These are phyloP conservation scores for Hypolimnas misippus DNA, from an alignment of 2,888 invertebrate genomes.

Conservation along the genomic window DNA sequence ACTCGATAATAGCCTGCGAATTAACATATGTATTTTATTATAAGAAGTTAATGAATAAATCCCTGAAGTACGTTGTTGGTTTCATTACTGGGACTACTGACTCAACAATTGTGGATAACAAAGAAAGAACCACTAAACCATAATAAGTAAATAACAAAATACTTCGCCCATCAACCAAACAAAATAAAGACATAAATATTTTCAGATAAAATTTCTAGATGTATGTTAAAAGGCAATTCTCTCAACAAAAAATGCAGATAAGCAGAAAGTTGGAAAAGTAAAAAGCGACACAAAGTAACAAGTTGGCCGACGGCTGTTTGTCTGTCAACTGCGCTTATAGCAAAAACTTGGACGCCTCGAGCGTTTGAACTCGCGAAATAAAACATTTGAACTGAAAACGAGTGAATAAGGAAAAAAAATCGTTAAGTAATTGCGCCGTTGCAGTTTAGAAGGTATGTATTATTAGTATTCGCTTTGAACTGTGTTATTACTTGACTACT, in stretches of 20 bases:
- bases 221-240: constrained; percentile 14
- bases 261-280: constrained; percentile 28
- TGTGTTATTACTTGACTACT: neutral
- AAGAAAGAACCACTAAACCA: too few relatives aligned
- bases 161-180: too few relatives aligned
- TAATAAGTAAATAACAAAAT: neutral
- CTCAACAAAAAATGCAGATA: constrained; percentile 21
- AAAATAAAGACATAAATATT: neutral
- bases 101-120: too few relatives aligned
- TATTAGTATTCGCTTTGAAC: neutral
- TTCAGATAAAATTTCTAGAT: neutral
- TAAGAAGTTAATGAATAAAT: too few relatives aligned
- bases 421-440: neutral
- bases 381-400: constrained; percentile 4
- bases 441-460: neutral
- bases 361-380: constrained; percentile 22
- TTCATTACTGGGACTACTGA: too few relatives aligned
- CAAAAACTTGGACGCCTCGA: constrained; percentile 35
- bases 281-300: constrained; percentile 31
- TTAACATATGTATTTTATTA: too few relatives aligned
- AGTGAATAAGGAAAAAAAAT: neutral
- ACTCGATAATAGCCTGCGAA: too few relatives aligned
- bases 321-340: constrained; percentile 37
- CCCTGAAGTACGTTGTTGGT: too few relatives aligned
- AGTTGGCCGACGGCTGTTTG: constrained; percentile 35